These are phyloP conservation scores for Portunus trituberculatus DNA, from an alignment of 1,140 invertebrate genomes.

Conservation along the genomic window DNA sequence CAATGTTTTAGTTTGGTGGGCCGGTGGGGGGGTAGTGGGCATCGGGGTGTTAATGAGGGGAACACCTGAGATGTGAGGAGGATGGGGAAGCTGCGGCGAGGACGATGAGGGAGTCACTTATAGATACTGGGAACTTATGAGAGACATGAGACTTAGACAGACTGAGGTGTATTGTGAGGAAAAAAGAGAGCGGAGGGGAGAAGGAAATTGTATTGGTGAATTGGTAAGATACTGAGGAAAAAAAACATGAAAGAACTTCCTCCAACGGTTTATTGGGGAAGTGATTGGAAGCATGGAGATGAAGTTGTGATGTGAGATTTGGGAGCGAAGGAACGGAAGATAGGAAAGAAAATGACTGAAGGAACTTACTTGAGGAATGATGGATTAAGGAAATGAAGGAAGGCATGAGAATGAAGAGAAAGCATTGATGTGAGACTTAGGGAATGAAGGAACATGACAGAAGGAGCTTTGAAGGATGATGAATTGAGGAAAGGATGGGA, in stretches of 20 bases:
- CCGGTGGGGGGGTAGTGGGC: not conserved
- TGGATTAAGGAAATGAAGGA: not conserved
- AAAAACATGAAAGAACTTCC: not conserved
- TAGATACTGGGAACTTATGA: not conserved
- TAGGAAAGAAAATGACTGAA: not conserved
- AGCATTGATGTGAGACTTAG: not conserved
- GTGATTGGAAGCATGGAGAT: not conserved
- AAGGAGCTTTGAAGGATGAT: too few species aligned
- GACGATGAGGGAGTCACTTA: not conserved
- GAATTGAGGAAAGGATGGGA: not conserved
- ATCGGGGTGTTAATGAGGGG: constrained; percentile 2
- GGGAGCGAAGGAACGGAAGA: not conserved
- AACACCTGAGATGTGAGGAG: constrained; percentile 5
- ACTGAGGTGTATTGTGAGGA: not conserved
- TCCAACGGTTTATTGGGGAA: not conserved
- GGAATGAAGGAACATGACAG: not conserved
- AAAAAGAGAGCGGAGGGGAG: not conserved
- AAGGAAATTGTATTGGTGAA: not conserved
- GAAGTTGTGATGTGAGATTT: not conserved
- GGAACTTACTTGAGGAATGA: not conserved
- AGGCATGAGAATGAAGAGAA: not conserved
- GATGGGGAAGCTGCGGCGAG: not conserved
- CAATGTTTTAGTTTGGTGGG: not conserved
- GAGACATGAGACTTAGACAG: not conserved
- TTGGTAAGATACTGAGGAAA: too few species aligned